Conservation (phyloP, 2,888 invertebrate species). For the Caenorhabditis sinica region DNA sequence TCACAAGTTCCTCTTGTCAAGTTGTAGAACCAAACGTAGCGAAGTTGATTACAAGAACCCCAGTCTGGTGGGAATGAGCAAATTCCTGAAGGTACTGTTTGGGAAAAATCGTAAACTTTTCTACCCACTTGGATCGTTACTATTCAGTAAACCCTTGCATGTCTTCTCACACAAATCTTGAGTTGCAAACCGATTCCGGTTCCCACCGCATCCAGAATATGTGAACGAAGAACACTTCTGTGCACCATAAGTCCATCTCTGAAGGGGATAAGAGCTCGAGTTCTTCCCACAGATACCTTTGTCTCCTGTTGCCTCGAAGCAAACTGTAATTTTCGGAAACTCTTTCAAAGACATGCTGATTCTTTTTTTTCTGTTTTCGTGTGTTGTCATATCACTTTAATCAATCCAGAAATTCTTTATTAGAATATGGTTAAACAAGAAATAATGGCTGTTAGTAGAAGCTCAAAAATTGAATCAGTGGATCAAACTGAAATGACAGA, state of each 20-base stretch:
- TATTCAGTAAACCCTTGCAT: slow-evolving; percentile 73
- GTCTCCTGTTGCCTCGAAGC: slow-evolving; percentile 73
- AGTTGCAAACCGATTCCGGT: slow-evolving; percentile 71
- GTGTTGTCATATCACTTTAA: slow-evolving; percentile 39
- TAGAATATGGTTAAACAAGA: slow-evolving; percentile 10
- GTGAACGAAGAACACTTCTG: slow-evolving; percentile 63
- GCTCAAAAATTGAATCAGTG: slow-evolving; percentile 28
- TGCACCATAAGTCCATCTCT: slow-evolving; percentile 71
- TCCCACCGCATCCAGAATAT: slow-evolving; percentile 76
- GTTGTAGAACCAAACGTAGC: slow-evolving; percentile 82
- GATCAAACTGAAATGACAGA: slow-evolving; percentile 60
- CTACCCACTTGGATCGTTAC: slow-evolving; percentile 67
- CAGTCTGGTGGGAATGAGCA: slow-evolving; percentile 81
- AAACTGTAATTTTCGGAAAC: slow-evolving; percentile 65
- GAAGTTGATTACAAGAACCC: slow-evolving; percentile 80
- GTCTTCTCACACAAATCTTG: slow-evolving; percentile 70
- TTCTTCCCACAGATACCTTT: slow-evolving; percentile 71
- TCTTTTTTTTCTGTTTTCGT: background rate
- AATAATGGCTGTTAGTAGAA: slow-evolving; percentile 24
- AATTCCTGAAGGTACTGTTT: slow-evolving; percentile 51
- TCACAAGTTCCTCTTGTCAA: slow-evolving; percentile 78
- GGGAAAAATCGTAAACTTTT: background rate
- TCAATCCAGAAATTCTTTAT: slow-evolving; percentile 46
- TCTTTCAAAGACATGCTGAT: background rate
- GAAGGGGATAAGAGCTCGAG: slow-evolving; percentile 59